Conservation (phyloP, 2,113 vertebrate genomes). For the Bufo bufo region DNA sequence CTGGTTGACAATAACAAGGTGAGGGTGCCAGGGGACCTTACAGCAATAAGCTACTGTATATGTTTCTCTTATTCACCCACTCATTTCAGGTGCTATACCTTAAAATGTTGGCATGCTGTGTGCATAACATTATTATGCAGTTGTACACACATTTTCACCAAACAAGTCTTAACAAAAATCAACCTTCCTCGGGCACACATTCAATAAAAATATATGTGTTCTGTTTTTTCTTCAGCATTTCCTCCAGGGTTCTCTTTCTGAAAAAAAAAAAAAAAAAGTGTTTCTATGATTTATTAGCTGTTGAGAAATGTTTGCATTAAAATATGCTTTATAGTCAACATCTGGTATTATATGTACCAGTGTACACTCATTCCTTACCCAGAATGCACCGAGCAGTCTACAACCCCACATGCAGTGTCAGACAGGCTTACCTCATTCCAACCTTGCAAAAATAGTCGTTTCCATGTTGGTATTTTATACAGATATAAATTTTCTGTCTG, state of each 20-base stretch:
- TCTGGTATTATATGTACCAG: constrained; percentile 54
- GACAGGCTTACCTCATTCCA: constrained; percentile 43
- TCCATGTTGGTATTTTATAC: constrained; percentile 35
- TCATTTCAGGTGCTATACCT: constrained; percentile 27
- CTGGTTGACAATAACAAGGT: background rate
- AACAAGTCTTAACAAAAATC: constrained; percentile 49
- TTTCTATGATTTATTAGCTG: constrained; percentile 55
- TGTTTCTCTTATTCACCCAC: background rate
- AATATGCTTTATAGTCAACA: constrained; percentile 57
- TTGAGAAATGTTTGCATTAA: constrained; percentile 58
- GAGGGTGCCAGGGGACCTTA: background rate
- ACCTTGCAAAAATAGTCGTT: constrained; percentile 30
- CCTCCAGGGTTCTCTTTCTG: constrained; percentile 38
- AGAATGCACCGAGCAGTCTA: background rate
- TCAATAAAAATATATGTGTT: constrained; percentile 47
- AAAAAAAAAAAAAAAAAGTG: constrained; percentile 29
- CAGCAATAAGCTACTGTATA: too few species aligned
- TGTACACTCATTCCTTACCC: constrained; percentile 47
- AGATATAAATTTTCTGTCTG: constrained; percentile 37
- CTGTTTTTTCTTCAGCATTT: constrained; percentile 20
- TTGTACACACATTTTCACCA: constrained; percentile 33
- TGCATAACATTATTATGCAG: constrained; percentile 39
- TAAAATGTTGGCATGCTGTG: constrained; percentile 40
- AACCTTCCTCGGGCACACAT: constrained; percentile 32
- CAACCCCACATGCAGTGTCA: constrained; percentile 1